A percentile compares a stretch with the other conserved stretches of the same genome.
Conservation (phyloP, 2,888 invertebrate genomes). For the Melanotus villosus region DNA sequence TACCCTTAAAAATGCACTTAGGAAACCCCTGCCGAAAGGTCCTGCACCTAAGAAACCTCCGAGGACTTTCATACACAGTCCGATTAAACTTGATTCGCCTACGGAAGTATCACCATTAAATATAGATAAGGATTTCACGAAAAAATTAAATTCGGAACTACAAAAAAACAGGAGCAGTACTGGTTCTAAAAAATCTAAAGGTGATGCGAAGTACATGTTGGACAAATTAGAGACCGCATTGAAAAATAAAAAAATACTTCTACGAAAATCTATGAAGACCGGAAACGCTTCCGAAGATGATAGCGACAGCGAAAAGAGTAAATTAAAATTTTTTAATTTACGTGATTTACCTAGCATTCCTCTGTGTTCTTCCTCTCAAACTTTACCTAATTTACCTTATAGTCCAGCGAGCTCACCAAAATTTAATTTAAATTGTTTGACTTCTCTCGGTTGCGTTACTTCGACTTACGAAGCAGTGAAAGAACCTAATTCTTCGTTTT, state of each 20-base stretch:
- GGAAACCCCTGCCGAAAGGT: constrained; percentile 77
- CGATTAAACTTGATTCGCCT: constrained; percentile 37
- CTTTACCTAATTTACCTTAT: constrained; percentile 46
- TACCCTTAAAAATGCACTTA: constrained; percentile 76
- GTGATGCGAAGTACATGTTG: constrained; percentile 76
- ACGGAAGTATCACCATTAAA: constrained; percentile 30
- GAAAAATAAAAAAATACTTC: constrained; percentile 68
- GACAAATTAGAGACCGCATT: constrained; percentile 76
- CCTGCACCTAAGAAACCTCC: constrained; percentile 86
- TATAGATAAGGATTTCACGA: constrained; percentile 49
- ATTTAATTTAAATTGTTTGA: constrained; percentile 66
- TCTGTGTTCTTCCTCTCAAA: constrained; percentile 34
- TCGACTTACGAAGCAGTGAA: constrained; percentile 62
- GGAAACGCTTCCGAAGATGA: constrained; percentile 63
- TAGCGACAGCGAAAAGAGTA: constrained; percentile 59
- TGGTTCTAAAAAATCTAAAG: constrained; percentile 53
- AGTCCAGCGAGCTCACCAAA: constrained; percentile 44
- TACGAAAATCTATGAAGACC: constrained; percentile 55
- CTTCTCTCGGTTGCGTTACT: constrained; percentile 62
- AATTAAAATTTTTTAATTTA: constrained; percentile 48
- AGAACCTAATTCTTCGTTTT: constrained; percentile 63
- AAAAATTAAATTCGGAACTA: constrained; percentile 51
- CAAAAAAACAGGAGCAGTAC: constrained; percentile 41
- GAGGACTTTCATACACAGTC: constrained; percentile 72
- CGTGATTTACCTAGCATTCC: constrained; percentile 47